Evolutionary conservation across 2,888 invertebrate species (phyloP).

Genomic region (Perithous albicinctus): DNA sequence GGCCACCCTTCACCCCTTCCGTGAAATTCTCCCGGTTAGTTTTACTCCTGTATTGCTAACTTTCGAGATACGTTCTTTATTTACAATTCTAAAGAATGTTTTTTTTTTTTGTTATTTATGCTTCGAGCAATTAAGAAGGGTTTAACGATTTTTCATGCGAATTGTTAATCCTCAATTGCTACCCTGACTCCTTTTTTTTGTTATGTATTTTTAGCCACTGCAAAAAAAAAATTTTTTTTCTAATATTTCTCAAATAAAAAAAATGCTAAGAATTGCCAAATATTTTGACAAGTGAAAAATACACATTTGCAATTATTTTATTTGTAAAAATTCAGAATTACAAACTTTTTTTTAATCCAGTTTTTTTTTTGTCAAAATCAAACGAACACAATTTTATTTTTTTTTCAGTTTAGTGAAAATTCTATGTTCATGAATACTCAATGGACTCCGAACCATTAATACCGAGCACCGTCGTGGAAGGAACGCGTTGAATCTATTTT

Average conservation of each 20-base stretch:
- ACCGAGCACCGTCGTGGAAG: neutral
- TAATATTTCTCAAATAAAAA: too few relatives aligned
- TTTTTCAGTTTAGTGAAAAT: neutral
- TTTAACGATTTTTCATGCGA: neutral
- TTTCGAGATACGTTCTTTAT: conserved; percentile 36
- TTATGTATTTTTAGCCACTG: too few relatives aligned
- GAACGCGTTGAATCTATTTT: neutral
- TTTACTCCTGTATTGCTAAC: conserved; percentile 23
- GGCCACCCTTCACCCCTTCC: neutral
- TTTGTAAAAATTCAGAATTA: too few relatives aligned
- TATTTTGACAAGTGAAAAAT: too few relatives aligned
- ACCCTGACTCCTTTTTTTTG: too few relatives aligned
- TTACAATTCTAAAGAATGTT: conserved; percentile 49
- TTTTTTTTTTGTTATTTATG: conserved; percentile 48
- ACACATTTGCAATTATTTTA: too few relatives aligned
- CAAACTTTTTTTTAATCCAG: too few relatives aligned
- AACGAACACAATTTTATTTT: neutral
- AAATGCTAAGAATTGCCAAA: too few relatives aligned
- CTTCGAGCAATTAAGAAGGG: neutral
- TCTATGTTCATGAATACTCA: neutral
- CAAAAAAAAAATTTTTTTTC: too few relatives aligned
- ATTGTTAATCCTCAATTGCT: too few relatives aligned
- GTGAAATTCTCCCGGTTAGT: conserved; percentile 13
- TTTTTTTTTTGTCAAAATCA: too few relatives aligned
- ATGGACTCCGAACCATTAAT: neutral